Evolutionary conservation across 2,888 invertebrate species (phyloP), one percentile per base, ranked within the genome.

Genomic region (Tholera decimalis): DNA sequence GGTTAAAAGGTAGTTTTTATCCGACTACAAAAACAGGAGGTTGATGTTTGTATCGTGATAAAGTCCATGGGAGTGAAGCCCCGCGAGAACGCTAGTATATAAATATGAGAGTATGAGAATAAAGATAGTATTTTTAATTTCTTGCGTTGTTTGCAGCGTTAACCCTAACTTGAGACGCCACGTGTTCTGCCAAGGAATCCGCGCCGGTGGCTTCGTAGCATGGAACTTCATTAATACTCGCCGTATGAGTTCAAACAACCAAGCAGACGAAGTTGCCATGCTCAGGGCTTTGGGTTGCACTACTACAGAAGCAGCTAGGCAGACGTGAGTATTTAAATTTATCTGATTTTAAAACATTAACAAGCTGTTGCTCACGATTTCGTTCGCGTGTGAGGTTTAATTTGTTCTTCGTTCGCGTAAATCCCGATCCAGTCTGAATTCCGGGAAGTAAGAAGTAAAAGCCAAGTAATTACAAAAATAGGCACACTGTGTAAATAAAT

Each of bases 141-240:
- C 33, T 13, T 28, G 3, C 6, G 1, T 47, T 50, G 37, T 60
- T 41, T 50, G n/a, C 77, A 94, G 95, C 1, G 95, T 97, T 13
- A 94, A 96, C 66, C 96, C 96, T 0, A 97, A 97, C 78, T 83
- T 97, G 47, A 95, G 97, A 73, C 90, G 95, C 0, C 94, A 96
- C 11, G 96, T 97, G 1, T 97, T 97, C 87, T 97, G 97, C 85
- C 90, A 94, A 13, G 97, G 96, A n/a, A 91, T 97, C 0, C 92
- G 91, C 8, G 83, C 96, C 18, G 97, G 97, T 1, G 94, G 91
- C 0, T 88, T 92, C n/a, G 89, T 89, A 0, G 97, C 97, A 63
- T 98, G 97, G 97, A 87, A 94, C 22, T 96, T 96, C 87, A 89
- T 97, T n/a, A 79, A 88, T 56, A 74, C 87, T 9, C 86, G 90